Evolutionary conservation across 2,888 invertebrate genomes (phyloP).

Genomic region (Orthonychiurus folsomi): DNA sequence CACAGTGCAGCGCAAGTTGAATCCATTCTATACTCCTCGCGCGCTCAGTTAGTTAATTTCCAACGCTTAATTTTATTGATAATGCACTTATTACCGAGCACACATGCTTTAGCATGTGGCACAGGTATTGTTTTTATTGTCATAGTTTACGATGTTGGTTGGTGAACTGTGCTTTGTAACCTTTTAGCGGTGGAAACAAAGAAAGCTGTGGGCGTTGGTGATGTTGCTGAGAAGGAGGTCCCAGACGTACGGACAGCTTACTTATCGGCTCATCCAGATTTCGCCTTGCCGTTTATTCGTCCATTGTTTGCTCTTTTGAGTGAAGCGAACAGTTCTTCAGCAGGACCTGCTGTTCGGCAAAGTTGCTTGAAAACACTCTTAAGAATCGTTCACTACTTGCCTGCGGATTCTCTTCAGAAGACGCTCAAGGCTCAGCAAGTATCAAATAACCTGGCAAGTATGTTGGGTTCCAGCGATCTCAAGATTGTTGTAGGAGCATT

Average conservation of each 20-base stretch:
- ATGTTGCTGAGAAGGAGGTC: constrained; percentile 16
- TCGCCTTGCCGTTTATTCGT: constrained; percentile 60
- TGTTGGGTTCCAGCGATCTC: constrained; percentile 94
- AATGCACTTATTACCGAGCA: no score
- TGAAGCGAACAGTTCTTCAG: constrained; percentile 96
- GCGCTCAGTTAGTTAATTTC: no score
- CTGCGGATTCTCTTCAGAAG: constrained; percentile 69
- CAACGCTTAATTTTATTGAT: not conserved
- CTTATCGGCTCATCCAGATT: constrained; percentile 59
- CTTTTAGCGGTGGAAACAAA: no score
- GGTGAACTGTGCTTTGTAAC: constrained; percentile 2
- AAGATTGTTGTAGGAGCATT: constrained; percentile 93
- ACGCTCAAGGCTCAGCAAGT: constrained; percentile 63
- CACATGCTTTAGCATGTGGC: no score
- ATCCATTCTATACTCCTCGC: constrained; percentile 32
- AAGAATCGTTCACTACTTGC: constrained; percentile 92
- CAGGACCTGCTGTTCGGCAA: constrained; percentile 93
- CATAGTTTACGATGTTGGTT: no score
- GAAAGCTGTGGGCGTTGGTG: no score
- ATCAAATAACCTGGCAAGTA: constrained; percentile 93
- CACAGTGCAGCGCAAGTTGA: constrained; percentile 70
- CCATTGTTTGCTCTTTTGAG: constrained; percentile 77
- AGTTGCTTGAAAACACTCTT: constrained; percentile 92
- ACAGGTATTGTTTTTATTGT: no score
- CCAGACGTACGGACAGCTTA: constrained; percentile 61